Percentiles rank a stretch among this genome's conserved stretches.
These are phyloP conservation scores for Cecidostiba fungosa DNA, from an alignment of 2,888 invertebrate species.

Conservation along the genomic window DNA sequence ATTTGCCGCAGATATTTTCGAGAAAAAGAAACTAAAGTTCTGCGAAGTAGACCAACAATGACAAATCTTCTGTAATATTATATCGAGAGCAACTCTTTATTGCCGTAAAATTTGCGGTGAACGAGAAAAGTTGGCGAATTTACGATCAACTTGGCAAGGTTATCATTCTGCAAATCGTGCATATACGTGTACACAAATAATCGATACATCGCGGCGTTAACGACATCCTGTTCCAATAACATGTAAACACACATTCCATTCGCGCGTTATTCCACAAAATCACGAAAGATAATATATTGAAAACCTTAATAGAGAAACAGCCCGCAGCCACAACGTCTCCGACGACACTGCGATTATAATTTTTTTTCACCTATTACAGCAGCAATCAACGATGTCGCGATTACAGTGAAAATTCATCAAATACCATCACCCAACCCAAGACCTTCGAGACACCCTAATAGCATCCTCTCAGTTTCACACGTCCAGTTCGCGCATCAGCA, in stretches of 20 bases:
- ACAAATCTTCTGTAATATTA: background rate
- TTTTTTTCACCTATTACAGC: background rate
- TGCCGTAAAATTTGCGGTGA: background rate
- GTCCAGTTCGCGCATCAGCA: background rate
- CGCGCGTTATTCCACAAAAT: background rate
- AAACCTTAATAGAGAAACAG: background rate
- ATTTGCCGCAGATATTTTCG: background rate
- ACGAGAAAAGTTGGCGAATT: background rate
- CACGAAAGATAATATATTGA: background rate
- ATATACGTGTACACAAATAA: background rate
- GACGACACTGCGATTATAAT: background rate
- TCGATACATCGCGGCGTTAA: background rate
- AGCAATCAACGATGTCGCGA: background rate
- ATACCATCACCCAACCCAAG: background rate
- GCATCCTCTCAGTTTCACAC: background rate
- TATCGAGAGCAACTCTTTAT: background rate
- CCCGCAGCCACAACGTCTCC: background rate
- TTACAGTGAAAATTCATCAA: background rate
- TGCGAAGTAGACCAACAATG: background rate
- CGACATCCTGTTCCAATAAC: conserved; percentile 28
- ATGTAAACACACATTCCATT: conserved; percentile 14
- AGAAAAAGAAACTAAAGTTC: background rate
- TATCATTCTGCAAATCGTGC: background rate
- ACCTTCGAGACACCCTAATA: too few relatives aligned
- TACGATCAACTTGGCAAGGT: background rate